These are phyloP conservation scores for Sesia bembeciformis DNA, from an alignment of 2,888 invertebrate genomes.

Conservation along the genomic window DNA sequence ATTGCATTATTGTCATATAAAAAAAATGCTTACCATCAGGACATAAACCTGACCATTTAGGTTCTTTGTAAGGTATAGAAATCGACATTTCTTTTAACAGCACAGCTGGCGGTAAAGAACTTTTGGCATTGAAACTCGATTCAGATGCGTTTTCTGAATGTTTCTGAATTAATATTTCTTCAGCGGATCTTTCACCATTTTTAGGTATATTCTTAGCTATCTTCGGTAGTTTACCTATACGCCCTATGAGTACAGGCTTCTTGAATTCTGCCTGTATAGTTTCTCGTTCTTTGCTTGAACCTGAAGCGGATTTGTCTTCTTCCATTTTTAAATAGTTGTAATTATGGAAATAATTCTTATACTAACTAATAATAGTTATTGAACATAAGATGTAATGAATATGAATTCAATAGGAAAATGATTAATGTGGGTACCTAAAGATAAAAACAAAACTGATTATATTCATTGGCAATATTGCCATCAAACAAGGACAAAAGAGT, in stretches of 20 bases:
- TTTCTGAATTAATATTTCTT: constrained; percentile 16
- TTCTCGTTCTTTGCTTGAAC: constrained; percentile 14
- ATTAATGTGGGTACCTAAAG: no score
- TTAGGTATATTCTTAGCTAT: constrained; percentile 26
- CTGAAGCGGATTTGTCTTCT: background rate
- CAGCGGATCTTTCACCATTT: constrained; percentile 20
- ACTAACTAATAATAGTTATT: no score
- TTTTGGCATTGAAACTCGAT: constrained; percentile 22
- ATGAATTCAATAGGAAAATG: no score
- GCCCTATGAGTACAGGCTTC: constrained; percentile 69
- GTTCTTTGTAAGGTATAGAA: constrained; percentile 82
- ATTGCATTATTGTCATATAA: no score
- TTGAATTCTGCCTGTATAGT: constrained; percentile 54
- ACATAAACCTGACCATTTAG: constrained; percentile 85
- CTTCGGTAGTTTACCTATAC: constrained; percentile 68
- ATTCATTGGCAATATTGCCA: no score
- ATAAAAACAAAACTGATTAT: no score
- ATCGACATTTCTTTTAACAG: constrained; percentile 44
- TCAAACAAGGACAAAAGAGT: no score
- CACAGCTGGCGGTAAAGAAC: constrained; percentile 35
- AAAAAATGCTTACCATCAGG: constrained; percentile 34
- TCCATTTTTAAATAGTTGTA: background rate
- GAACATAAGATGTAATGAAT: no score
- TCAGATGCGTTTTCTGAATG: constrained; percentile 8
- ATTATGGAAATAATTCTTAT: no score